Percentiles rank a stretch among this genome's conserved stretches.
Conservation (phyloP, 2,888 invertebrate genomes). For the Chirona hameri region DNA sequence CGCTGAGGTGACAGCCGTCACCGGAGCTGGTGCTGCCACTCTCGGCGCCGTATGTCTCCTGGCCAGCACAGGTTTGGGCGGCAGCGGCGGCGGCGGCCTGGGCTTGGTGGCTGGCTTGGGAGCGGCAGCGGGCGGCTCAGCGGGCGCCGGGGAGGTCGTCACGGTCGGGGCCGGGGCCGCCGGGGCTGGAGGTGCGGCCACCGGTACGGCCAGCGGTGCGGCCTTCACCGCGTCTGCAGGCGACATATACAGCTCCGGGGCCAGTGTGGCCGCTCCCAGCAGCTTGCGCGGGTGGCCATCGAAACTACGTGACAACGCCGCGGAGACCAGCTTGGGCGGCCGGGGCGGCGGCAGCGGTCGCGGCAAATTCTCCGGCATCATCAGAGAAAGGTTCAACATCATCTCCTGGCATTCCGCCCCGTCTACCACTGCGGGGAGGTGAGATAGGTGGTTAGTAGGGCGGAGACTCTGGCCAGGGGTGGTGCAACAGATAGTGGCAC, state of each 20-base stretch:
- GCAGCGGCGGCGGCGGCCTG: constrained; percentile 25
- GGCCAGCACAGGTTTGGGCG: neutral
- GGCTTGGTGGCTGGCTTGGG: neutral
- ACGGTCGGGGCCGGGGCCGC: neutral
- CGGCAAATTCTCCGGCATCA: constrained; percentile 8
- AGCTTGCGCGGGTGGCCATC: constrained; percentile 46
- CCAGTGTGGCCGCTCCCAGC: neutral
- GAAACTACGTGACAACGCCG: constrained; percentile 43
- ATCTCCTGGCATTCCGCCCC: constrained; percentile 41
- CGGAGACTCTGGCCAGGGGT: constrained; percentile 38
- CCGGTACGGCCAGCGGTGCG: neutral
- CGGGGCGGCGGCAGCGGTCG: constrained; percentile 37
- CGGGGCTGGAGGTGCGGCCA: neutral
- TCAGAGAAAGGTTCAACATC: constrained; percentile 35
- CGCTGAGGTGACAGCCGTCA: neutral
- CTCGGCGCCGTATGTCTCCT: neutral
- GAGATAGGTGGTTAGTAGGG: neutral
- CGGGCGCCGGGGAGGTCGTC: neutral
- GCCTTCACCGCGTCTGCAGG: neutral
- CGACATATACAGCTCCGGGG: neutral
- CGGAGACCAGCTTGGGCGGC: constrained; percentile 45
- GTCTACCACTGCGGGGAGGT: constrained; percentile 34
- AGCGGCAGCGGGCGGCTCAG: neutral
- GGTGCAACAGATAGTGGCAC: neutral
- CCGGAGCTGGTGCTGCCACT: neutral